These are phyloP conservation scores for Drosophila fungiperda DNA, from an alignment of 2,888 invertebrate genomes.

Conservation along the genomic window DNA sequence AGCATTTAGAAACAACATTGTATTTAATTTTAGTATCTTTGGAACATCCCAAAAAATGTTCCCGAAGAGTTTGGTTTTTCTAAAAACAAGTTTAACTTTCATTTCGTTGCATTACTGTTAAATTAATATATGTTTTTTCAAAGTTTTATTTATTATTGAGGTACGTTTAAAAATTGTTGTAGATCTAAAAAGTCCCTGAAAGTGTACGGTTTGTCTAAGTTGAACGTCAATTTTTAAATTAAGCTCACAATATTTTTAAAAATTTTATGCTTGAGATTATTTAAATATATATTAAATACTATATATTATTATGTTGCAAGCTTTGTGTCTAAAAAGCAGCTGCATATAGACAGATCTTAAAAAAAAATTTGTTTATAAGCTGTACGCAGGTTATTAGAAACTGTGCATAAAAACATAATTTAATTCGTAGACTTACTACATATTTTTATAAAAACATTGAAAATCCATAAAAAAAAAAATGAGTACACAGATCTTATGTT, in stretches of 20 bases:
- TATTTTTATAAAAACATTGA: not conserved
- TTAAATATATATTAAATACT: not conserved
- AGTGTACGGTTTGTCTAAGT: not conserved
- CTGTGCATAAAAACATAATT: not conserved
- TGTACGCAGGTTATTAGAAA: not conserved
- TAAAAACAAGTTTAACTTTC: not conserved
- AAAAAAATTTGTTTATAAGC: not conserved
- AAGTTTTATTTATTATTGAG: not conserved
- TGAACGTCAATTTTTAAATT: not conserved
- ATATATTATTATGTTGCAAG: not conserved
- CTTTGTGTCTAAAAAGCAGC: too few relatives aligned
- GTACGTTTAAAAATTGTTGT: not conserved
- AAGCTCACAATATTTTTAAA: not conserved
- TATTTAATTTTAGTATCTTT: not conserved
- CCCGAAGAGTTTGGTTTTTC: not conserved
- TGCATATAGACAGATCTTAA: not conserved
- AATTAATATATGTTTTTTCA: not conserved
- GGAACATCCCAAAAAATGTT: not conserved
- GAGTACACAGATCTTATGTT: not conserved
- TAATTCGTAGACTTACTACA: not conserved
- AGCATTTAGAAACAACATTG: slow-evolving; percentile 39
- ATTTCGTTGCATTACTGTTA: not conserved
- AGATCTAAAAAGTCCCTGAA: not conserved
- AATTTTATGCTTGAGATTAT: fast-evolving
- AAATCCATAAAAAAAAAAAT: not conserved